phyloP scores from a whole-genome alignment of 2,797 vertebrate species.

The Coracias cyanogaster region DNA sequence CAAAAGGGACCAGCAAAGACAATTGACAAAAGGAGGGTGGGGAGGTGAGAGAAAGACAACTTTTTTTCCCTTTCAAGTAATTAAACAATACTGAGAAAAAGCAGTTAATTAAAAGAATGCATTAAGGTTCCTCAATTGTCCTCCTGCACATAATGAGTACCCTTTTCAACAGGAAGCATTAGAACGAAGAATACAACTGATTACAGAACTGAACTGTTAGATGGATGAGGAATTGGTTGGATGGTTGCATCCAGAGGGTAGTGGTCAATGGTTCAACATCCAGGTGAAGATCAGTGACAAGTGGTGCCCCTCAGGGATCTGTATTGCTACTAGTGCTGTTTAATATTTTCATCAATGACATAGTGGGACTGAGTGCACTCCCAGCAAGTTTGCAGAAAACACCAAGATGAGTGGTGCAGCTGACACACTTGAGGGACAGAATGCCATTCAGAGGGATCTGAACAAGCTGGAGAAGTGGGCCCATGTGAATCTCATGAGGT shows the following conservation, averaged over 20 bases:
- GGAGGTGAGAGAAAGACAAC: background rate
- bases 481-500: background rate
- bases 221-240: background rate
- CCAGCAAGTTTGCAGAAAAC: background rate
- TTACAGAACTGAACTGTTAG: background rate
- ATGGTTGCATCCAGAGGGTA: background rate
- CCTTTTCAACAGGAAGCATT: background rate
- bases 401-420: background rate
- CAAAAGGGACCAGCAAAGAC: background rate
- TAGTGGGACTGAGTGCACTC: background rate
- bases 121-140: background rate
- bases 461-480: background rate
- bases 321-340: background rate
- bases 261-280: background rate
- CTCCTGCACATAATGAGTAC: background rate
- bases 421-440: rapidly evolving
- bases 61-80: background rate
- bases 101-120: background rate
- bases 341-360: background rate
- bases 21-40: background rate
- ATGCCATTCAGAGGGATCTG: background rate
- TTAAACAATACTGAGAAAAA: background rate
- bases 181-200: background rate
- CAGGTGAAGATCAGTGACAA: background rate
- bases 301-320: background rate